Conservation (phyloP, 2,888 invertebrate genomes). For the Diabrotica balteata region DNA sequence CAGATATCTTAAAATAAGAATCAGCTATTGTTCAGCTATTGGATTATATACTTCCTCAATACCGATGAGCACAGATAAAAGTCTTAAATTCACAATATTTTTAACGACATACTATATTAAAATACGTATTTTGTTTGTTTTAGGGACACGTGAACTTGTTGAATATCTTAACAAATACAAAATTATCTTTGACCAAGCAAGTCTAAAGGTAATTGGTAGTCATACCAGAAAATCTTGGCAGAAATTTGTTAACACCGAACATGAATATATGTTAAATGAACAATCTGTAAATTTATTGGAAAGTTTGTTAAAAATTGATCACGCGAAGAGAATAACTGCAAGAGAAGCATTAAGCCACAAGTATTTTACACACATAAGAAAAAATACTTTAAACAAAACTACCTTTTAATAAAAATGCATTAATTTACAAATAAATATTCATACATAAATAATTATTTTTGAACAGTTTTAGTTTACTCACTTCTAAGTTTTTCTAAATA, state of each 20-base stretch:
- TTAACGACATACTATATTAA: neutral
- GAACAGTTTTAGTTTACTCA: too few relatives aligned
- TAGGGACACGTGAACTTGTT: conserved; percentile 53
- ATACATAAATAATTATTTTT: too few relatives aligned
- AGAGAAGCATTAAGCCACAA: conserved; percentile 56
- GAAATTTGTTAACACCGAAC: conserved; percentile 56
- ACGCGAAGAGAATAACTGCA: conserved; percentile 56
- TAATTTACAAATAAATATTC: too few relatives aligned
- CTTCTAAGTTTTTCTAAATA: too few relatives aligned
- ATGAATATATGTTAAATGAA: conserved; percentile 57
- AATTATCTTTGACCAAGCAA: conserved; percentile 50
- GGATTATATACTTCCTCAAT: too few relatives aligned
- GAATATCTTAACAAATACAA: conserved; percentile 56
- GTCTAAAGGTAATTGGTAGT: conserved; percentile 47
- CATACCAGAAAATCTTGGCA: conserved; percentile 57
- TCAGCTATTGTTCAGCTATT: too few relatives aligned
- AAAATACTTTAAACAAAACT: conserved; percentile 32
- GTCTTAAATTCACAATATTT: neutral
- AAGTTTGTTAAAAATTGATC: conserved; percentile 55
- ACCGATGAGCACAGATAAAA: neutral
- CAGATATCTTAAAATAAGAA: too few relatives aligned
- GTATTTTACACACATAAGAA: conserved; percentile 52
- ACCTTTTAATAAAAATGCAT: neutral
- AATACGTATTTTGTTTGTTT: conserved; percentile 15
- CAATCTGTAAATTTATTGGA: conserved; percentile 55